Conservation (phyloP, 2,113 vertebrate species). For the Eulemur rufifrons region DNA sequence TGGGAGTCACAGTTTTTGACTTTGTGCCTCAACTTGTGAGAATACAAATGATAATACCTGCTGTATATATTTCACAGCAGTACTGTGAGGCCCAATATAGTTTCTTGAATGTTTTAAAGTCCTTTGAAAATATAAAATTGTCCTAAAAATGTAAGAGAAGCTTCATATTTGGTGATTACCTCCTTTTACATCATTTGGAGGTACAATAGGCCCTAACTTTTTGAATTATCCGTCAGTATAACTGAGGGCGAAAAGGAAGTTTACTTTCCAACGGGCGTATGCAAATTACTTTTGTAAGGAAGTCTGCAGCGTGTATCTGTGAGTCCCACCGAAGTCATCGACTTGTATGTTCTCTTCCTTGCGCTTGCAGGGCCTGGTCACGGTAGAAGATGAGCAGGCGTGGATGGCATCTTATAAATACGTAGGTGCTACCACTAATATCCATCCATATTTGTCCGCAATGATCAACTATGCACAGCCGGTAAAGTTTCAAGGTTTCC, state of each 20-base stretch:
- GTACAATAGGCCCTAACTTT: background rate
- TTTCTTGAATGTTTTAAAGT: constrained; percentile 17
- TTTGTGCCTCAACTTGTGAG: background rate
- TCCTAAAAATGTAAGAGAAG: background rate
- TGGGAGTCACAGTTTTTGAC: background rate
- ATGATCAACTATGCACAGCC: constrained; percentile 99
- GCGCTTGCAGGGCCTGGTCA: constrained; percentile 88
- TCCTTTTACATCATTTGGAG: background rate
- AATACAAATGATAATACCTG: background rate
- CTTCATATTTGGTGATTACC: background rate
- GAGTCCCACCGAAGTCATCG: background rate
- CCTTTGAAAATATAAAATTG: background rate
- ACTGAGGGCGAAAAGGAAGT: background rate
- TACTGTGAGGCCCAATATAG: background rate
- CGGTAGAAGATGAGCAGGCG: constrained; percentile 95
- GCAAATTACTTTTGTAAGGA: background rate
- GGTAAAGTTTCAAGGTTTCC: constrained; percentile 98
- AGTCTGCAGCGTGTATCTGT: background rate
- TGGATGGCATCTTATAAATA: constrained; percentile 98
- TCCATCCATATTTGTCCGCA: constrained; percentile 97
- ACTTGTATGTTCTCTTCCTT: constrained; percentile 61
- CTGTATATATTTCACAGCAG: background rate
- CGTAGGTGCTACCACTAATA: constrained; percentile 98
- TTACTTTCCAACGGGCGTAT: background rate
- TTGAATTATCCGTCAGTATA: background rate